Conservation (phyloP, 1,140 invertebrate species). For the Zaprionus vittiger region DNA sequence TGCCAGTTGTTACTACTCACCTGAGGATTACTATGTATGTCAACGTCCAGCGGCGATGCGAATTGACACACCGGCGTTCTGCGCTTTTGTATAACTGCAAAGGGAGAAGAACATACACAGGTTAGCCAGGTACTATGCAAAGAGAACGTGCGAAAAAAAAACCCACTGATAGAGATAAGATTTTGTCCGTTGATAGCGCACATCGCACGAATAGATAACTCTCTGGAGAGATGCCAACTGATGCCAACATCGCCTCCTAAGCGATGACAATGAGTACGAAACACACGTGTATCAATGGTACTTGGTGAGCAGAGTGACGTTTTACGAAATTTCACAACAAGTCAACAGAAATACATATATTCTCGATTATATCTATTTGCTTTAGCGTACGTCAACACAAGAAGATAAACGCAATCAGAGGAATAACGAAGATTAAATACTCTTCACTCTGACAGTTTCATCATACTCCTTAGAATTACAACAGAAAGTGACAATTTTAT, state of each 20-base stretch:
- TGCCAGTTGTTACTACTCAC: constrained; percentile 86
- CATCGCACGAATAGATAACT: constrained; percentile 34
- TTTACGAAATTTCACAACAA: constrained; percentile 32
- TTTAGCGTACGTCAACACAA: constrained; percentile 30
- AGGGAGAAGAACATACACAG: constrained; percentile 53
- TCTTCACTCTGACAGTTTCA: neutral
- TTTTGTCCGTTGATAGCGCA: constrained; percentile 47
- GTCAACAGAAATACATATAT: constrained; percentile 27
- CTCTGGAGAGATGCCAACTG: constrained; percentile 48
- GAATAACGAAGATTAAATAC: constrained; percentile 11
- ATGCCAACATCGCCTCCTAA: constrained; percentile 12
- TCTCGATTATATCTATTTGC: constrained; percentile 20
- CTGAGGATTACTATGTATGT: constrained; percentile 97
- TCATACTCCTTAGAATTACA: neutral
- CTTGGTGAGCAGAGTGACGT: constrained; percentile 7
- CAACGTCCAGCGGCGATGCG: constrained; percentile 96
- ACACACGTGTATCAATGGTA: constrained; percentile 23
- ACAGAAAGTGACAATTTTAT: neutral
- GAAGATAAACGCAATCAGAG: constrained; percentile 1
- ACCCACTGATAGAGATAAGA: constrained; percentile 57
- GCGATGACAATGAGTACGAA: constrained; percentile 30
- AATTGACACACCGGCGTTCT: constrained; percentile 97
- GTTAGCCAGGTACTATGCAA: constrained; percentile 48
- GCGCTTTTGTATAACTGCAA: constrained; percentile 95
- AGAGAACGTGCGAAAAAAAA: constrained; percentile 28